These are phyloP conservation scores for Delia radicum DNA, from an alignment of 1,140 invertebrate genomes.

Conservation along the genomic window DNA sequence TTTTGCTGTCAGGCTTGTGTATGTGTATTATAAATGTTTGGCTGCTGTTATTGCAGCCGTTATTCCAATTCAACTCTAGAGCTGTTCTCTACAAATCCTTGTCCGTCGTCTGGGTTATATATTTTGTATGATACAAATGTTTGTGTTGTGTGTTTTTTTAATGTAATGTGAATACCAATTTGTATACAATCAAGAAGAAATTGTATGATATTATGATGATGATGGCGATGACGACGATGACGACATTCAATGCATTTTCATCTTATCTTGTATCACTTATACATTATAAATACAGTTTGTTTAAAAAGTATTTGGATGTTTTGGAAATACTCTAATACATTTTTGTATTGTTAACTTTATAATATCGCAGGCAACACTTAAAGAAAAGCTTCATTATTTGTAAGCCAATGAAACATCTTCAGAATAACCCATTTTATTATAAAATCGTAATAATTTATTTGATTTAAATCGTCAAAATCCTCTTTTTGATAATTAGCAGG, in stretches of 20 bases:
- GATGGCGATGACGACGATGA: background rate
- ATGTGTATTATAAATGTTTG: background rate
- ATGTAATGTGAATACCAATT: slow-evolving; percentile 6
- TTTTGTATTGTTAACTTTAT: too few species aligned
- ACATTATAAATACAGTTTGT: too few species aligned
- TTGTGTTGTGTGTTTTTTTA: background rate
- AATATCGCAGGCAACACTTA: too few species aligned
- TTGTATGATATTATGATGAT: background rate
- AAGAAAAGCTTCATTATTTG: too few species aligned
- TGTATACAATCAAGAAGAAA: background rate
- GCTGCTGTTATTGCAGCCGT: background rate
- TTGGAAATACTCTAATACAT: too few species aligned
- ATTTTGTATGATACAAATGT: background rate
- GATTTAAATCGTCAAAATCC: too few species aligned
- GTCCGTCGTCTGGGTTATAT: background rate
- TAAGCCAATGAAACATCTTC: too few species aligned
- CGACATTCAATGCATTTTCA: slow-evolving; percentile 11
- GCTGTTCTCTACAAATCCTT: background rate
- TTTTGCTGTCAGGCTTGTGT: background rate
- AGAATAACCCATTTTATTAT: background rate
- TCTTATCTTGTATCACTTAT: too few species aligned
- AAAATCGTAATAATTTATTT: background rate
- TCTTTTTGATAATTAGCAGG: too few species aligned
- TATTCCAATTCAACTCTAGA: background rate
- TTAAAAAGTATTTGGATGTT: too few species aligned